Evolutionary conservation across 2,113 vertebrate genomes (phyloP).

Genomic region (Albula glossodonta): DNA sequence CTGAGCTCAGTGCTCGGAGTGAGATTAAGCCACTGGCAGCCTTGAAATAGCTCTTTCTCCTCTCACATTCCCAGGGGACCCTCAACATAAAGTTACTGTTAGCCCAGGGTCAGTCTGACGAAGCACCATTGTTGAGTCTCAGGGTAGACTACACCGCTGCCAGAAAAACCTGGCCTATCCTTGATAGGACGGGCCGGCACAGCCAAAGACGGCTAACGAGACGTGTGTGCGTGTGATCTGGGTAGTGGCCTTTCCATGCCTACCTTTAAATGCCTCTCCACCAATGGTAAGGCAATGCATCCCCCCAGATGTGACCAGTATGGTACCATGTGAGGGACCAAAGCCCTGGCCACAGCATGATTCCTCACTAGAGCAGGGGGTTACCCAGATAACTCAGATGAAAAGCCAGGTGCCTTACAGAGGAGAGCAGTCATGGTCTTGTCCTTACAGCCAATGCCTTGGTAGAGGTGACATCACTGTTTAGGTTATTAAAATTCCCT

Average conservation of each 20-base stretch:
- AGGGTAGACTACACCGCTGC: constrained; percentile 67
- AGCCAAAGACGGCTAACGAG: constrained; percentile 44
- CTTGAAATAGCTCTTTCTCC: constrained; percentile 80
- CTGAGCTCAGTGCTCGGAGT: constrained; percentile 53
- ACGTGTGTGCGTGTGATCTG: constrained; percentile 1
- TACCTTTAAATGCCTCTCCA: neutral
- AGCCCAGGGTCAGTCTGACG: constrained; percentile 69
- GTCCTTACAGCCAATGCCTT: no score
- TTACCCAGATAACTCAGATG: no score
- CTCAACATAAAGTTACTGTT: constrained; percentile 68
- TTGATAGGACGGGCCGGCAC: constrained; percentile 72
- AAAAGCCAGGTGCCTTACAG: no score
- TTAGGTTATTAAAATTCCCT: no score
- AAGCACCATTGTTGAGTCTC: constrained; percentile 77
- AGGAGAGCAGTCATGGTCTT: no score
- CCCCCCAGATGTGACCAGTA: neutral
- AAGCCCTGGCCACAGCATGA: no score
- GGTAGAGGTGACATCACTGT: no score
- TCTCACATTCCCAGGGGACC: constrained; percentile 71
- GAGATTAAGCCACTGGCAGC: constrained; percentile 71
- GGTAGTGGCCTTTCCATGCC: neutral
- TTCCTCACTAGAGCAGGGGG: no score
- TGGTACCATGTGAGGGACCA: no score
- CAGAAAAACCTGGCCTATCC: constrained; percentile 66
- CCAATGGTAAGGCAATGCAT: neutral